A percentile compares a stretch with the other conserved stretches of the same genome.
Conservation (phyloP, 1,140 invertebrate species). For the Macrocentrus cingulum region DNA sequence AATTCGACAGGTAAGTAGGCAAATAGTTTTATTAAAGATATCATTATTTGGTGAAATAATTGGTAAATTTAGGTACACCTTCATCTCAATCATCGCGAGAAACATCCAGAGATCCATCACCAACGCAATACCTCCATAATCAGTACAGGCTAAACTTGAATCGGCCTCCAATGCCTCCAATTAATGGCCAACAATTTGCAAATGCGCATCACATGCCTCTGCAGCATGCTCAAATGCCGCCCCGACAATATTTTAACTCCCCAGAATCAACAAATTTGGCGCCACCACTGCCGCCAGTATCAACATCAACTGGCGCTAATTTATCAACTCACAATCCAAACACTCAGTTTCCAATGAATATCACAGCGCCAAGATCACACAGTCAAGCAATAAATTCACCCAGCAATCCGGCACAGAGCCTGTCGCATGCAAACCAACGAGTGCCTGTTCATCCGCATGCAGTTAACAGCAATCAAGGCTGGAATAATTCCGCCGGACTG, state of each 20-base stretch:
- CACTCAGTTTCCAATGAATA: neutral
- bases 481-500: neutral
- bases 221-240: neutral
- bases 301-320: neutral
- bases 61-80: conserved; percentile 40
- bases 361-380: neutral
- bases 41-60: neutral
- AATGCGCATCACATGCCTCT: conserved; percentile 16
- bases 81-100: conserved; percentile 53
- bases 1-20: conserved; percentile 43
- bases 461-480: neutral
- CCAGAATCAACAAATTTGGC: neutral
- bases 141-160: conserved; percentile 43
- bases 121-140: conserved; percentile 47
- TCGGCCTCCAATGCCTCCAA: conserved; percentile 41
- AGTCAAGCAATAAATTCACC: neutral
- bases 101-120: conserved; percentile 50
- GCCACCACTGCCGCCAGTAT: neutral
- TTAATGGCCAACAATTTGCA: conserved; percentile 37
- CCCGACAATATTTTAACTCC: conserved; percentile 22
- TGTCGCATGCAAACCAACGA: neutral
- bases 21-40: neutral
- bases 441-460: neutral
- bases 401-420: neutral
- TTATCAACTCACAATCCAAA: neutral